These are phyloP conservation scores for Megaceryle maxima DNA, from an alignment of 2,113 vertebrate genomes.

Conservation along the genomic window DNA sequence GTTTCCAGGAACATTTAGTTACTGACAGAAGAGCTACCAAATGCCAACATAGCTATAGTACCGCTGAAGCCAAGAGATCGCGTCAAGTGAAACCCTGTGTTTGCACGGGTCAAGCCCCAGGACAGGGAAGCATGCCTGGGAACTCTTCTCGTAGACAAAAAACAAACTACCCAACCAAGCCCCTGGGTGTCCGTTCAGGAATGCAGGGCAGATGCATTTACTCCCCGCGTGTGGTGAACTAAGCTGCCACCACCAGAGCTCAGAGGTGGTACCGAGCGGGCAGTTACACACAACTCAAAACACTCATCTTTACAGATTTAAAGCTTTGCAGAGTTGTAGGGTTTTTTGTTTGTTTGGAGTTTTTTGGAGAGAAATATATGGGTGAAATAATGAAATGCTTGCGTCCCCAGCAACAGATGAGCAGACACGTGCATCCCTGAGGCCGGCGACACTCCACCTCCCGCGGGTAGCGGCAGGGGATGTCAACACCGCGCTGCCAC, in stretches of 20 bases:
- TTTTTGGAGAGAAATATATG: not conserved
- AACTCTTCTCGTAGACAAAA: not conserved
- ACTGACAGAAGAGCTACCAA: not conserved
- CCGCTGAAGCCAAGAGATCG: not conserved
- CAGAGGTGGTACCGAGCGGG: not conserved
- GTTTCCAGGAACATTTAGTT: not conserved
- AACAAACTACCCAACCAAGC: rapidly evolving
- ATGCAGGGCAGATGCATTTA: too few relatives aligned
- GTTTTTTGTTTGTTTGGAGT: too few relatives aligned
- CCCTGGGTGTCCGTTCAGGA: too few relatives aligned
- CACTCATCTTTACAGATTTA: not conserved
- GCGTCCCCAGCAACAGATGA: not conserved
- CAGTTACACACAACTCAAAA: rapidly evolving
- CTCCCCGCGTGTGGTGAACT: rapidly evolving
- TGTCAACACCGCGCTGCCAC: rapidly evolving
- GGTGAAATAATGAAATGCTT: not conserved
- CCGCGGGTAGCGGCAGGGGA: not conserved
- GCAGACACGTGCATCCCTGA: not conserved
- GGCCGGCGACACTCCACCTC: too few relatives aligned
- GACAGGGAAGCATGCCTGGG: rapidly evolving
- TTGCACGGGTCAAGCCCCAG: not conserved
- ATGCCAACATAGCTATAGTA: rapidly evolving
- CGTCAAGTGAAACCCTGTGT: not conserved
- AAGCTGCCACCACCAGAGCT: not conserved
- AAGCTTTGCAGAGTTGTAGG: not conserved